Percentiles rank a stretch among this genome's conserved stretches.
Evolutionary conservation across 2,113 vertebrate genomes (phyloP).

Genomic region (Coturnix japonica): DNA sequence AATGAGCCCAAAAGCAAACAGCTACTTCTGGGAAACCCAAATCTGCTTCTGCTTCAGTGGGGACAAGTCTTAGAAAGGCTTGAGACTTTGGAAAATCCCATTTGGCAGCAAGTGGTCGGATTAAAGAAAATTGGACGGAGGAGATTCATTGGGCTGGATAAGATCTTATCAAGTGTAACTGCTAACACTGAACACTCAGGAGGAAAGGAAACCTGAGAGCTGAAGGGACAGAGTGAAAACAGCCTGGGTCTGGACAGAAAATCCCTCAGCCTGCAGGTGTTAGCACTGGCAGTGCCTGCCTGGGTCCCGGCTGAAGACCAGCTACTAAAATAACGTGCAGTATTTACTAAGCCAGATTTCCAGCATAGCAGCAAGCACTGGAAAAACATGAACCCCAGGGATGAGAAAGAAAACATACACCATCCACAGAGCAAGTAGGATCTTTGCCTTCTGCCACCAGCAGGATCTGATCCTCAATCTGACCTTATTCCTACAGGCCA

Average conservation of each 20-base stretch:
- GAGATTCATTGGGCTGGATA: background rate
- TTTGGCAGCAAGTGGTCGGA: background rate
- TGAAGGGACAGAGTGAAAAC: background rate
- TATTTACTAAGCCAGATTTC: constrained; percentile 31
- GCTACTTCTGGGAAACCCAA: background rate
- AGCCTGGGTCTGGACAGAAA: background rate
- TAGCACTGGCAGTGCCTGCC: background rate
- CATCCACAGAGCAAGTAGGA: background rate
- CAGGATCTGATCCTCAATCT: background rate
- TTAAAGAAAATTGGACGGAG: background rate
- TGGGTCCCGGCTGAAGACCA: constrained; percentile 9
- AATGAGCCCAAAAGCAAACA: background rate
- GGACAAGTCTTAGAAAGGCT: constrained; percentile 9
- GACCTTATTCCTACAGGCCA: background rate
- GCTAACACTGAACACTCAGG: background rate
- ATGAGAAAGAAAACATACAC: background rate
- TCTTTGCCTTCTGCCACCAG: constrained; percentile 19
- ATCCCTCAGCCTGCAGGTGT: background rate
- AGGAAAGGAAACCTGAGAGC: background rate
- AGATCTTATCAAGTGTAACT: background rate
- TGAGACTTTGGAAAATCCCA: background rate
- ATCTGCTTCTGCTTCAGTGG: background rate
- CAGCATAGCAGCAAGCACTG: background rate
- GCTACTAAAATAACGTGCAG: constrained; percentile 37
- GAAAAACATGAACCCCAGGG: constrained; percentile 8